phyloP scores from a whole-genome alignment of 2,888 invertebrate species.

The Perizoma flavofasciatum region DNA sequence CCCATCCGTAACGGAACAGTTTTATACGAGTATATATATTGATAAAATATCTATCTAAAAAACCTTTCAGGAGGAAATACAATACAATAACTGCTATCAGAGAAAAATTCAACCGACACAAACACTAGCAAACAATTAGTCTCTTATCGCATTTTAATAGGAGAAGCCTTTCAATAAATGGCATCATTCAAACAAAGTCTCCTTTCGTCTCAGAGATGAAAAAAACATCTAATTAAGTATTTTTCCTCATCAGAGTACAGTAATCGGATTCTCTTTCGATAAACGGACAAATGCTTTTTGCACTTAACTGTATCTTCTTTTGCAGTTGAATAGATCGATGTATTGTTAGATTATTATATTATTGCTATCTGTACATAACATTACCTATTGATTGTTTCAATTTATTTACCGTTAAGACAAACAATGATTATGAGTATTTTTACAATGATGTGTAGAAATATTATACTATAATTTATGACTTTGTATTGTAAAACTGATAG shows the following conservation, averaged over 20 bases:
- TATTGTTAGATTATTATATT: slow-evolving; percentile 15
- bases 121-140: too few species aligned
- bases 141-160: too few species aligned
- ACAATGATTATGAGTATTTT: too few species aligned
- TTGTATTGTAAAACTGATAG: neutral
- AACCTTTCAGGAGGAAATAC: too few species aligned
- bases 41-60: too few species aligned
- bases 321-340: slow-evolving; percentile 19
- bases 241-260: neutral
- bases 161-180: too few species aligned
- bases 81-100: too few species aligned
- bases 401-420: slow-evolving; percentile 8
- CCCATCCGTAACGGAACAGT: too few species aligned
- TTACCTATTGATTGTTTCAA: slow-evolving; percentile 5
- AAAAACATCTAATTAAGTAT: neutral
- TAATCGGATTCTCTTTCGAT: slow-evolving; percentile 7
- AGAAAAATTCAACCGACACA: too few species aligned
- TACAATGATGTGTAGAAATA: neutral
- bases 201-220: too few species aligned
- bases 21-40: too few species aligned
- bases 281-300: slow-evolving; percentile 7
- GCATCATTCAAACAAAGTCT: too few species aligned
- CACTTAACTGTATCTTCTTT: slow-evolving; percentile 14
- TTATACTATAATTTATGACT: neutral
- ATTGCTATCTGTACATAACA: slow-evolving; percentile 5